These are phyloP conservation scores for Silurus asotus DNA, from an alignment of 2,113 vertebrate genomes.

Conservation along the genomic window DNA sequence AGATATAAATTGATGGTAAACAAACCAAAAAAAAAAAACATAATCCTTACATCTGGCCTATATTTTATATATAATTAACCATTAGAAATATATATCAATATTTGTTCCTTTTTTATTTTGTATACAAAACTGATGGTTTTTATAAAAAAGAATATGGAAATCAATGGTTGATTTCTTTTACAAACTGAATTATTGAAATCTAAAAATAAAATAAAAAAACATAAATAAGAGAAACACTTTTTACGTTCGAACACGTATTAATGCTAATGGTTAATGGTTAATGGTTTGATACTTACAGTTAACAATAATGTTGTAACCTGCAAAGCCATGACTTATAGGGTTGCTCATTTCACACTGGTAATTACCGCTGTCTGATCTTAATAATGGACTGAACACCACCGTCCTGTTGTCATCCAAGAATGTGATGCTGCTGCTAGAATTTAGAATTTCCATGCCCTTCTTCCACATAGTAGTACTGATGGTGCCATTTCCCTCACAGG, in stretches of 20 bases:
- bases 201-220: background rate
- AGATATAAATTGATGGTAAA: background rate
- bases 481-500: constrained; percentile 59
- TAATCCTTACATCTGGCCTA: too few relatives aligned
- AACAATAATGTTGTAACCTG: constrained; percentile 52
- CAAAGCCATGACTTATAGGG: constrained; percentile 56
- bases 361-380: constrained; percentile 52
- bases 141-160: background rate
- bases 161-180: background rate
- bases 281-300: constrained; percentile 62
- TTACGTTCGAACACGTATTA: background rate
- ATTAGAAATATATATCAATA: too few relatives aligned
- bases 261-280: background rate
- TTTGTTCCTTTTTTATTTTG: too few relatives aligned
- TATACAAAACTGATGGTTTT: too few relatives aligned
- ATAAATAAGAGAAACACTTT: background rate
- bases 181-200: background rate
- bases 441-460: constrained; percentile 54
- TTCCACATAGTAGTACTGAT: constrained; percentile 60
- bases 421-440: constrained; percentile 39
- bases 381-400: constrained; percentile 53
- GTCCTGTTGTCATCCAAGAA: constrained; percentile 59
- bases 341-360: constrained; percentile 67
- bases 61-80: too few relatives aligned
- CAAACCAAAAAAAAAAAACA: background rate